Conservation (phyloP, 2,113 vertebrate species). For the Coptodon bakossiorum region DNA sequence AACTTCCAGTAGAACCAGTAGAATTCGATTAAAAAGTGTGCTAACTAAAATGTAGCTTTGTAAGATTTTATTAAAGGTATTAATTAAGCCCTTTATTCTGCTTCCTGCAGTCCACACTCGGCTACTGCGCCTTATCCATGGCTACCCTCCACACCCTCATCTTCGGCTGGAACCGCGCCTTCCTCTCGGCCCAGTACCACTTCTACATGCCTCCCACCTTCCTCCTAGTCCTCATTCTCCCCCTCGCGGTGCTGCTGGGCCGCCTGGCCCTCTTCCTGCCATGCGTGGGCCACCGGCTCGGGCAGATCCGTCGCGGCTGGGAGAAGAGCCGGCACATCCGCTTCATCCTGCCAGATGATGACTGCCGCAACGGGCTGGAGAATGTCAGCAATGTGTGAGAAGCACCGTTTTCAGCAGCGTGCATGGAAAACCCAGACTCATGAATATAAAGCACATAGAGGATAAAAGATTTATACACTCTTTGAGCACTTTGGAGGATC, state of each 20-base stretch:
- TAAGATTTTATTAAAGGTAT: neutral
- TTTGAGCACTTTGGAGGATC: neutral
- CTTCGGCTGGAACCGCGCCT: slow-evolving; percentile 84
- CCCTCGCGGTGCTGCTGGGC: slow-evolving; percentile 76
- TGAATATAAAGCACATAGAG: neutral
- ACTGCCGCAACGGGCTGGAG: slow-evolving; percentile 25
- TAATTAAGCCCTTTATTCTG: neutral
- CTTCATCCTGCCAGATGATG: slow-evolving; percentile 51
- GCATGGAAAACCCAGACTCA: neutral
- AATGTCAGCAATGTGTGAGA: slow-evolving; percentile 62
- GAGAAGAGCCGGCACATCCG: slow-evolving; percentile 67
- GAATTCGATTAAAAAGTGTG: neutral
- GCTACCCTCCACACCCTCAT: slow-evolving; percentile 85
- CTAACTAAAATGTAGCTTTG: neutral
- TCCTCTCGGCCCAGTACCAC: slow-evolving; percentile 75
- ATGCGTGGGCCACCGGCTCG: slow-evolving; percentile 74
- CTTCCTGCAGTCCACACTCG: slow-evolving; percentile 78
- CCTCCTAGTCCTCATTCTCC: slow-evolving; percentile 78
- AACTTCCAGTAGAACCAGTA: neutral
- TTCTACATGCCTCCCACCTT: slow-evolving; percentile 91
- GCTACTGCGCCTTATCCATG: slow-evolving; percentile 79
- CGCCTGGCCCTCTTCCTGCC: slow-evolving; percentile 77
- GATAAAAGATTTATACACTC: neutral
- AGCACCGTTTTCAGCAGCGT: neutral
- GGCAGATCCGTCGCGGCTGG: slow-evolving; percentile 87